Evolutionary conservation across 2,888 invertebrate genomes (phyloP).

Genomic region (Mesorhabditis belari): DNA sequence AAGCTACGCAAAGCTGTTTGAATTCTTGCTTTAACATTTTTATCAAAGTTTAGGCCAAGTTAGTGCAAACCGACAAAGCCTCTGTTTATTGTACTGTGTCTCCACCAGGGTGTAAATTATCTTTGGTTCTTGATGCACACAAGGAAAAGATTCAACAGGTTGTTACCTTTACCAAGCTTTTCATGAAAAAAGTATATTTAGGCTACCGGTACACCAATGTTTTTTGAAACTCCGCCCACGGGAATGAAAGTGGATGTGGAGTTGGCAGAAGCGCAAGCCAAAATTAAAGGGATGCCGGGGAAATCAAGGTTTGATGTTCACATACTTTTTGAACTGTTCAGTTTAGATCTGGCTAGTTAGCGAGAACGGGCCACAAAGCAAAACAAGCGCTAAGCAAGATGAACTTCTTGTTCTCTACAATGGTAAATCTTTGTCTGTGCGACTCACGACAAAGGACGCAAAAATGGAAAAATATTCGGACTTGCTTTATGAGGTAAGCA

Average conservation of each 20-base stretch:
- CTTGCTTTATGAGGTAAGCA: constrained; percentile 16
- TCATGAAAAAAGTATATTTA: background rate
- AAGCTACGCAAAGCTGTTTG: constrained; percentile 79
- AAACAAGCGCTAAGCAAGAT: constrained; percentile 8
- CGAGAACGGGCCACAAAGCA: too few species aligned
- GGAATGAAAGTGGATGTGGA: constrained; percentile 16
- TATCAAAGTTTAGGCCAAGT: constrained; percentile 25
- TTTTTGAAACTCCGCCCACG: constrained; percentile 14
- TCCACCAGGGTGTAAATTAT: constrained; percentile 25
- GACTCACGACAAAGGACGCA: constrained; percentile 5
- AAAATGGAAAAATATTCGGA: constrained; percentile 10
- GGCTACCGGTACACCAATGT: constrained; percentile 19
- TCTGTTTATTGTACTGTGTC: constrained; percentile 24
- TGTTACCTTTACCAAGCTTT: background rate
- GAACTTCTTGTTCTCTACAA: constrained; percentile 4
- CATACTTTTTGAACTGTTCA: background rate
- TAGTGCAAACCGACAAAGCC: constrained; percentile 37
- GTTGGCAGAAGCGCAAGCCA: constrained; percentile 17
- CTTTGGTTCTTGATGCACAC: constrained; percentile 16
- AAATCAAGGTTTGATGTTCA: constrained; percentile 23
- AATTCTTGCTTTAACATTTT: background rate
- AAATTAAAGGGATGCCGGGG: constrained; percentile 30
- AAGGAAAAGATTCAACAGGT: constrained; percentile 14
- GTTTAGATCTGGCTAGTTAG: background rate
- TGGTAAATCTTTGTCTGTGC: constrained; percentile 6